These are phyloP conservation scores for Cettia cetti DNA, from an alignment of 2,113 vertebrate species.

Conservation along the genomic window DNA sequence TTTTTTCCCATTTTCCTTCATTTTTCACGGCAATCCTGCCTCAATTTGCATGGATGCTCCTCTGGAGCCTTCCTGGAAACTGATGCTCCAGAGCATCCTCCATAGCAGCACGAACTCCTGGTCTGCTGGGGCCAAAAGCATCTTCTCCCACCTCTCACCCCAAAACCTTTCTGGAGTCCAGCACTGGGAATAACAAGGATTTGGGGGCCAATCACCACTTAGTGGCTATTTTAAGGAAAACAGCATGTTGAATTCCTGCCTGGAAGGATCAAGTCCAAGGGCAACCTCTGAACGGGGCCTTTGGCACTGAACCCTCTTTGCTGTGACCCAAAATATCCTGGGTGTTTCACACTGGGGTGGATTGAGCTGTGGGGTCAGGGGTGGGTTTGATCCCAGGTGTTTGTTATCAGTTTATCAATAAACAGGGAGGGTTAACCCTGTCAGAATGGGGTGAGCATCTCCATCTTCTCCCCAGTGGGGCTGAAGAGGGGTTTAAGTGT, in stretches of 20 bases:
- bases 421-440: neutral
- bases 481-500: neutral
- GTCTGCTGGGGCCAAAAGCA: neutral
- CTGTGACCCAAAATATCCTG: neutral
- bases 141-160: neutral
- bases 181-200: neutral
- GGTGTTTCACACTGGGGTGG: neutral
- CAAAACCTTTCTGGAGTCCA: neutral
- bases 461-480: neutral
- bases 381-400: neutral
- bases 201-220: neutral
- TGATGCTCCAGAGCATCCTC: neutral
- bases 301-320: neutral
- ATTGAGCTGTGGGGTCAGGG: neutral
- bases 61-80: neutral
- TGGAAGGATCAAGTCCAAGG: neutral
- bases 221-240: slow-evolving; percentile 9
- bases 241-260: neutral
- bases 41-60: neutral
- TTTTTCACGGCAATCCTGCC: neutral
- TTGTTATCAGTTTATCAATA: neutral
- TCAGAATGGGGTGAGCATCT: neutral
- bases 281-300: neutral
- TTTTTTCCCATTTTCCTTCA: neutral
- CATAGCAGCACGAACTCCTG: neutral